Evolutionary conservation across 1,140 invertebrate species (phyloP), one percentile per base, ranked within the genome.

Genomic region (Hirudo medicinalis): DNA sequence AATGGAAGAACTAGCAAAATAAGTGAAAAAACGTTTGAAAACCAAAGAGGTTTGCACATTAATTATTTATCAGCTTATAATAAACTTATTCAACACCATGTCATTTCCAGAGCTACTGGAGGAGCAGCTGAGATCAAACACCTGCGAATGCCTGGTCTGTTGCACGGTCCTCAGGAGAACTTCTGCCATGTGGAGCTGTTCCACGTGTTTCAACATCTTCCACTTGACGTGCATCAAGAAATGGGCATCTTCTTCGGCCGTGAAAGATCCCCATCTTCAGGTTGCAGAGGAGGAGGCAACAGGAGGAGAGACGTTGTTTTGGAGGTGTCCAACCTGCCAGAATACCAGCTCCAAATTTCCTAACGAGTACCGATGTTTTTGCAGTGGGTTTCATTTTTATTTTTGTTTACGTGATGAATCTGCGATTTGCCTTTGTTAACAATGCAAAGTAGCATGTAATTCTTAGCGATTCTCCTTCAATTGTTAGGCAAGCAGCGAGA

Each of bases 121-220:
- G 29, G 88, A 92, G 20, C 89, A 92, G 77, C 80, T 96, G 29
- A 87, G 87, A 71, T 86, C 86, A 67, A 87, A 89, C 2, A 85
- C 84, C 0, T 84, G 94, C 67, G 94, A 97, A 79, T 98, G 94
- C 79, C 85, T 95, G 75, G 91, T 97, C 3, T 98, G 94, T 78
- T 94, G 90, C 79, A 91, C 94, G 66, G 75, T 75, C 9, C 88
- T 97, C 40, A 86, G 88, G 72, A 87, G 89, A 72, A 85, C 84
- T 43, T 87, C 93, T 76, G 82, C 87, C 15, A 87, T 92, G 40
- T 98, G 94, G 94, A 90, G 87, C 20, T 98, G 94, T 80, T 77
- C 82, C 54, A 90, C 89, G 75, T 97, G 94, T 77, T 95, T 88
- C 82, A 90, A 96, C 78, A 89, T 95, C 43, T 75, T 94, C 71